Percentiles rank a stretch among this genome's conserved stretches.
Evolutionary conservation across 2,797 vertebrate species (phyloP).

Genomic region (Momotus momota): DNA sequence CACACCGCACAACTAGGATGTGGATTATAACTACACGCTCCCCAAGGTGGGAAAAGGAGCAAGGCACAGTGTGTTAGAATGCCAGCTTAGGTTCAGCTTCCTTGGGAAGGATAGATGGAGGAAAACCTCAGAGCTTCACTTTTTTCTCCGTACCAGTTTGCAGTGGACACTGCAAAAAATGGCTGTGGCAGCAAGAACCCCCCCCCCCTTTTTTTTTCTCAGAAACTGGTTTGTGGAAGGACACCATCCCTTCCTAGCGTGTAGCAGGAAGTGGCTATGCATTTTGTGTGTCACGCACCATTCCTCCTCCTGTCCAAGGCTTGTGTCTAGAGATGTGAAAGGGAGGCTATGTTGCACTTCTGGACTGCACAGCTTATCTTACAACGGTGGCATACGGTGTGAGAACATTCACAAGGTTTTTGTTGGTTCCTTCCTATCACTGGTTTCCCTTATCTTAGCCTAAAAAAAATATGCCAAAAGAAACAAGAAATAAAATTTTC

Average conservation of each 20-base stretch:
- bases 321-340: neutral
- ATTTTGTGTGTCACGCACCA: neutral
- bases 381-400: rapidly evolving
- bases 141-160: neutral
- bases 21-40: neutral
- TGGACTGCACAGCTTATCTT: neutral
- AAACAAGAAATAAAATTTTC: neutral
- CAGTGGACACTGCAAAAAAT: neutral
- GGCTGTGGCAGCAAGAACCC: neutral
- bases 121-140: neutral
- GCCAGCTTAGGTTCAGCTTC: neutral
- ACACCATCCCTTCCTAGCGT: neutral
- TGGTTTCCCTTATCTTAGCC: neutral
- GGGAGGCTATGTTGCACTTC: neutral
- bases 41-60: neutral
- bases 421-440: neutral
- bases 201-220: neutral
- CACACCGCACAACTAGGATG: too few species aligned
- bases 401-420: neutral
- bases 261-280: neutral
- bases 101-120: neutral
- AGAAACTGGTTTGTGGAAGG: neutral
- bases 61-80: neutral
- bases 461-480: neutral
- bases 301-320: neutral